Evolutionary conservation across 2,888 invertebrate genomes (phyloP).

Genomic region (Melinaea menophilus): DNA sequence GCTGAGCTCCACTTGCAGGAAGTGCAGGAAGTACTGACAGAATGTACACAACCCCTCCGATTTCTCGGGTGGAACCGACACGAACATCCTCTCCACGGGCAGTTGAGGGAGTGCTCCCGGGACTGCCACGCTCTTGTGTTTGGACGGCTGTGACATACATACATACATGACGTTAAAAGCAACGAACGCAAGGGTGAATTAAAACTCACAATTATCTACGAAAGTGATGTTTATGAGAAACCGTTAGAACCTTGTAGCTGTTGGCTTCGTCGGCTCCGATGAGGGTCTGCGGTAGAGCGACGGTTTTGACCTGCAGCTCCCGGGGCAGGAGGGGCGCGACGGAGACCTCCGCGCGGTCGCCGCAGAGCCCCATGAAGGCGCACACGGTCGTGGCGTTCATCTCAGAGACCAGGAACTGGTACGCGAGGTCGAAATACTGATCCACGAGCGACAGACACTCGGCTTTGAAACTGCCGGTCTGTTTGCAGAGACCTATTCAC

Average conservation of each 20-base stretch:
- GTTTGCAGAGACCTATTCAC: constrained; percentile 83
- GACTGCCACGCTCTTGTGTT: constrained; percentile 49
- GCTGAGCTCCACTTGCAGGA: constrained; percentile 85
- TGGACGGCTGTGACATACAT: constrained; percentile 33
- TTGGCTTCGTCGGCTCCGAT: constrained; percentile 63
- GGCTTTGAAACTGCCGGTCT: constrained; percentile 83
- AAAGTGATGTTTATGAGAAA: too few species aligned
- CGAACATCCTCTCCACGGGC: constrained; percentile 57
- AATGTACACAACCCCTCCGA: constrained; percentile 82
- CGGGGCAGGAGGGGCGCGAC: constrained; percentile 80
- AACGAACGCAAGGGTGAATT: too few species aligned
- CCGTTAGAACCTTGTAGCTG: constrained; percentile 45
- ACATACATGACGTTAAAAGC: too few species aligned
- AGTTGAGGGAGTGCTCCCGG: constrained; percentile 33
- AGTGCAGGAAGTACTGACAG: constrained; percentile 90
- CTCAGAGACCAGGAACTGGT: constrained; percentile 82
- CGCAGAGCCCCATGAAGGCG: constrained; percentile 83
- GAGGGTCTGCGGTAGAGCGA: constrained; percentile 39
- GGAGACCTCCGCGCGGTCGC: constrained; percentile 54
- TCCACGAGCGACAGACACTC: constrained; percentile 88
- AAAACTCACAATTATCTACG: too few species aligned
- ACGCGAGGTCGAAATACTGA: constrained; percentile 86
- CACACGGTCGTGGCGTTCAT: constrained; percentile 85
- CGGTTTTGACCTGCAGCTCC: constrained; percentile 56
- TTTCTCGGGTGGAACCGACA: constrained; percentile 55